phyloP scores from a whole-genome alignment of 2,113 vertebrate genomes.

The Psophia crepitans region DNA sequence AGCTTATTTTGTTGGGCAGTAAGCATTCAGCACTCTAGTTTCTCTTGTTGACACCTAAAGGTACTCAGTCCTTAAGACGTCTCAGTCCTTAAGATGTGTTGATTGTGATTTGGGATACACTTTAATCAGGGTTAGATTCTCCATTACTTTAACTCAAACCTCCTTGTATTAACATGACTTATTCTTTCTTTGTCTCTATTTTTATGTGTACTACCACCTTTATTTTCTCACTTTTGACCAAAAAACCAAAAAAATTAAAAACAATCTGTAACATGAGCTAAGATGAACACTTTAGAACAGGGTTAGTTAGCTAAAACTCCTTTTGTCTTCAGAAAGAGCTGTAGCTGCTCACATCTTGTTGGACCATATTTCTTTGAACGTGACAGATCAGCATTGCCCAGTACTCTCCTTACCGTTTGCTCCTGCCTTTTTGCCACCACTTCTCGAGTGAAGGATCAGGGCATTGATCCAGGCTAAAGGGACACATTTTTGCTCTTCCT shows the following conservation, averaged over 20 bases:
- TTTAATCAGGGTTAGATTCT: slow-evolving; percentile 18
- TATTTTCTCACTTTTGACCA: background rate
- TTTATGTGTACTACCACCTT: background rate
- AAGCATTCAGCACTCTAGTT: background rate
- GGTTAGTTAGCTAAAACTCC: background rate
- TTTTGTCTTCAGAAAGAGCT: background rate
- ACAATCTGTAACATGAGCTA: background rate
- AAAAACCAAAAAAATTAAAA: no score
- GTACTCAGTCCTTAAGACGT: background rate
- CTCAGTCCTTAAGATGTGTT: background rate
- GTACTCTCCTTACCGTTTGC: background rate
- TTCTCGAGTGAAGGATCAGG: background rate
- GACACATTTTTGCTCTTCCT: background rate
- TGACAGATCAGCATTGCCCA: background rate
- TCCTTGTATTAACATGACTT: background rate
- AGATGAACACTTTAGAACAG: background rate
- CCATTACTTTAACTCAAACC: slow-evolving; percentile 21
- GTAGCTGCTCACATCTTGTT: background rate
- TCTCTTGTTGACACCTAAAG: background rate
- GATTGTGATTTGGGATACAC: background rate
- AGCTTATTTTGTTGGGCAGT: background rate
- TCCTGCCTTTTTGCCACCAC: background rate
- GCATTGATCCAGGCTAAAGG: background rate
- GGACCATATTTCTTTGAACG: background rate
- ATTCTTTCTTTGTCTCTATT: background rate